These are phyloP conservation scores for Protula sp. DNA, from an alignment of 2,888 invertebrate genomes.

Conservation along the genomic window DNA sequence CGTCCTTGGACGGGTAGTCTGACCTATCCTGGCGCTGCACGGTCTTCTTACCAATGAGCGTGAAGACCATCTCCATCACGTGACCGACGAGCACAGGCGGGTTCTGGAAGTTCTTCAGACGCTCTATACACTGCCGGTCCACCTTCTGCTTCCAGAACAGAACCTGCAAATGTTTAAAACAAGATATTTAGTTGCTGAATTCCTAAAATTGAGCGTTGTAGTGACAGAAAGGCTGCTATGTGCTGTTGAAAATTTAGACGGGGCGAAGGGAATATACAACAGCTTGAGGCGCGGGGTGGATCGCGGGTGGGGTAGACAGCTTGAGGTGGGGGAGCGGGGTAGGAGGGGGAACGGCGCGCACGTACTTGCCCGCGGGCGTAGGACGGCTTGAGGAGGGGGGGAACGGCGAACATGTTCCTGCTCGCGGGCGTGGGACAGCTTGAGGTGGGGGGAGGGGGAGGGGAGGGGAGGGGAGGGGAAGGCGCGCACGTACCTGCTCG, in stretches of 20 bases:
- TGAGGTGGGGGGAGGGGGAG: conserved; percentile 37
- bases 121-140: conserved; percentile 49
- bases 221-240: no score
- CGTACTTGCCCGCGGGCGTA: conserved; percentile 44
- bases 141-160: conserved; percentile 46
- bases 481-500: conserved; percentile 42
- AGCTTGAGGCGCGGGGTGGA: conserved; percentile 44
- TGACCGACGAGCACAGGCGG: conserved; percentile 51
- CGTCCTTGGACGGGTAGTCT: conserved; percentile 32
- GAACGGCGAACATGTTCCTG: no score
- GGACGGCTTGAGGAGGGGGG: no score
- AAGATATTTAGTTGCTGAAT: no score
- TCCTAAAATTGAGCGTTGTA: no score
- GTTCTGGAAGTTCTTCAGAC: conserved; percentile 44
- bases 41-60: conserved; percentile 50
- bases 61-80: conserved; percentile 54
- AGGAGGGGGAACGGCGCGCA: no score
- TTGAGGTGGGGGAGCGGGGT: no score
- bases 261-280: no score
- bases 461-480: no score
- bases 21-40: conserved; percentile 7
- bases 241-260: no score
- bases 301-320: conserved; percentile 42
- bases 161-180: conserved; percentile 32
- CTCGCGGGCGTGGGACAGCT: conserved; percentile 44